A percentile compares a stretch with the other conserved stretches of the same genome.
Evolutionary conservation across 2,888 invertebrate genomes (phyloP).

Genomic region (Abrostola triplasia): DNA sequence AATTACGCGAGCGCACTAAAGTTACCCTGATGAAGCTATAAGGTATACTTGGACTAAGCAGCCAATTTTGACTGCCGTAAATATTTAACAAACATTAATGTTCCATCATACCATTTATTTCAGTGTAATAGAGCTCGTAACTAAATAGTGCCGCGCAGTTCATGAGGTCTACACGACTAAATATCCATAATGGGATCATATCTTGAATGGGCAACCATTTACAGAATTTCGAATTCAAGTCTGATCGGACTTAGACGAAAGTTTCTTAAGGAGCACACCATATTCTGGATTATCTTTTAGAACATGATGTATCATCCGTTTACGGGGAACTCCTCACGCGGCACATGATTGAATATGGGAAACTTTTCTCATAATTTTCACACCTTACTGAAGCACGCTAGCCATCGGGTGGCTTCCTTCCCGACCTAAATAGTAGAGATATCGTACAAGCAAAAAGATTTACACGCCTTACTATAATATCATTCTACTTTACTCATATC

Average conservation of each 20-base stretch:
- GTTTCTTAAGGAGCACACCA: no score
- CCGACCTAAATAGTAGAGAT: slow-evolving; percentile 27
- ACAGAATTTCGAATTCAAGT: no score
- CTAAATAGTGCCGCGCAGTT: no score
- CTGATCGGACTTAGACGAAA: no score
- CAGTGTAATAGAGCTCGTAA: no score
- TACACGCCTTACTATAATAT: slow-evolving; percentile 9
- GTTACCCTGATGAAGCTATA: background rate
- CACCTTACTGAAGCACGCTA: slow-evolving; percentile 7
- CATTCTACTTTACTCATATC: background rate
- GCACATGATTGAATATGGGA: slow-evolving; percentile 2
- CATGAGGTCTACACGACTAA: no score
- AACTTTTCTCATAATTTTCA: slow-evolving; percentile 19
- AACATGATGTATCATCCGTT: background rate
- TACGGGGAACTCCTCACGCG: background rate
- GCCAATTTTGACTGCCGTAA: background rate
- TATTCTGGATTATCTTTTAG: no score
- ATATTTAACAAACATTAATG: background rate
- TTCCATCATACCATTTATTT: no score
- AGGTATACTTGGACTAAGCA: background rate
- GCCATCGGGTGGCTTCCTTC: slow-evolving; percentile 41
- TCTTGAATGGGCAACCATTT: no score
- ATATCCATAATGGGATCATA: no score
- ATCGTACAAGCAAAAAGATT: slow-evolving; percentile 28
- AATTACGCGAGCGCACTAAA: background rate